Evolutionary conservation across 1,140 invertebrate species (phyloP), one percentile per base, ranked within the genome.

Genomic region (Lordiphosa stackelbergi): DNA sequence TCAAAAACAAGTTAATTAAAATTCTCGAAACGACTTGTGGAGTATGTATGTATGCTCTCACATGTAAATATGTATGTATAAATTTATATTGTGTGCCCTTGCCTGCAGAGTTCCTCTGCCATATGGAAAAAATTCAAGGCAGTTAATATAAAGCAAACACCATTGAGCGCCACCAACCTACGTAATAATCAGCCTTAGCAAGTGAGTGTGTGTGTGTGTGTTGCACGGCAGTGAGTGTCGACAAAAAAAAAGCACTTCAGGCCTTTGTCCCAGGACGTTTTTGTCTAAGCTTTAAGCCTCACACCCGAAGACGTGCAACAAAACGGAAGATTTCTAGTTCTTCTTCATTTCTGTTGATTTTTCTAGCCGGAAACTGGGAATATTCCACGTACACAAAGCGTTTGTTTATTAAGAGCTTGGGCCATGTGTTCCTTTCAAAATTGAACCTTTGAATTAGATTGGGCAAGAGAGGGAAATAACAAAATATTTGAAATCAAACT

Each of bases 1-100:
- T 56, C 61, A 63, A 75, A 31, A 66, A 60, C 46, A 75, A 83
- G 77, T 83, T 83, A 83, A 83, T 83, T 83, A 77, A 83, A 83
- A 83, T 83, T 77, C 72, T 51, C 40, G 38, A 55, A 77, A 73
- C 69, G 64, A 65, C 68, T 74, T 69, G 64, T 49, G 60, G 57
- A 58, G 41, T 42, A 35, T 11, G 38, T 24, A 11, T 36, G 28
- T 48, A 16, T 36, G 11, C 16, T 34, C 49, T 19, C 40, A 24
- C 38, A 49, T 35, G 8, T 31, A 22, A 56, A 51, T 60, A 45
- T 54, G 46, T 69, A 60, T 52, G 64, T 61, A 58, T 55, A 54
- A 41, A 72, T 73, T 72, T 59, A 57, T 62, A 73, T 81, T 78
- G 70, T 71, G 61, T 57, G 52, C 52, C 52, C 41, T 28, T 66